phyloP scores from a whole-genome alignment of 1,140 invertebrate species.

The Papilio xuthus region DNA sequence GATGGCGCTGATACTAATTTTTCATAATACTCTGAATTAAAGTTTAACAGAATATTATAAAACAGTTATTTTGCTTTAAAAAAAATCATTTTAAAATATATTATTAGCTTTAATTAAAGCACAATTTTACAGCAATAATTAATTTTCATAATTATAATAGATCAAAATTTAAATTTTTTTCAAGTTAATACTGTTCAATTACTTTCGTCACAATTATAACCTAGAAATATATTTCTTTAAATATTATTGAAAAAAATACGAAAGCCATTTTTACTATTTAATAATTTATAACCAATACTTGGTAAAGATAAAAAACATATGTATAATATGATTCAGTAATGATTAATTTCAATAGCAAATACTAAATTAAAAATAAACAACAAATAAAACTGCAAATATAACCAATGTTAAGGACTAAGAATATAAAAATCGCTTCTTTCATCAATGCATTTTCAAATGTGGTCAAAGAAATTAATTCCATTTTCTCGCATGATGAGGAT shows the following conservation, averaged over 20 bases:
- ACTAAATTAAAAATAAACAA: not conserved
- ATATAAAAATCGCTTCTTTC: not conserved
- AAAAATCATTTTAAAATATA: too few species aligned
- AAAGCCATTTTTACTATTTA: not conserved
- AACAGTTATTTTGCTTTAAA: too few species aligned
- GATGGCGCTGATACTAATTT: not conserved
- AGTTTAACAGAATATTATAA: not conserved
- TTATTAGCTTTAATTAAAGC: too few species aligned
- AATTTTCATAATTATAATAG: too few species aligned
- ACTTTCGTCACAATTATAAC: too few species aligned
- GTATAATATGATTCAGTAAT: not conserved
- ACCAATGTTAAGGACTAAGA: not conserved
- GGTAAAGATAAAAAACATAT: not conserved
- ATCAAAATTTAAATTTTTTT: too few species aligned
- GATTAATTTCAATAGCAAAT: not conserved
- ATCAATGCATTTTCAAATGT: not conserved
- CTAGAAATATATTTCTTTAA: not conserved
- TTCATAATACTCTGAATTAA: not conserved
- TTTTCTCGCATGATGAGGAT: too few species aligned
- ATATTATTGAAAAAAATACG: not conserved
- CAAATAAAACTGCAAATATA: not conserved
- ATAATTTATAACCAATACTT: too few species aligned
- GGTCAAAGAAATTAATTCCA: too few species aligned
- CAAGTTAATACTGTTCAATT: too few species aligned
- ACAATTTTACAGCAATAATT: too few species aligned